A percentile compares a stretch with the other conserved stretches of the same genome.
phyloP scores from a whole-genome alignment of 2,888 invertebrate species.

The Diabrotica balteata region DNA sequence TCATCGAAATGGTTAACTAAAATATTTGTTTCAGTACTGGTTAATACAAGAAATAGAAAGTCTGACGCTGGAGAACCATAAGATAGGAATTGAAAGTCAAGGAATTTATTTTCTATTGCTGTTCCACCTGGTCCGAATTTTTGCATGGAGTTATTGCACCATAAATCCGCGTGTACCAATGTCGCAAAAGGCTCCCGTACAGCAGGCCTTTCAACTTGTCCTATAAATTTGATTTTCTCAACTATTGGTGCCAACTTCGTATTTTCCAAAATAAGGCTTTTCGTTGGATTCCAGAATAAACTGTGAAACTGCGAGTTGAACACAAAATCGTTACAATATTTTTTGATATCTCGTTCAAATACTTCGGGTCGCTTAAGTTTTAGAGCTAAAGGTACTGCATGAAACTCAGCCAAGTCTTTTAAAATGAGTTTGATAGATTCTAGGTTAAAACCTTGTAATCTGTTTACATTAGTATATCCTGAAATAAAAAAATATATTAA shows the following conservation, averaged over 20 bases:
- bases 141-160: conserved; percentile 68
- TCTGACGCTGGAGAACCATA: conserved; percentile 64
- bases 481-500: not conserved
- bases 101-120: conserved; percentile 56
- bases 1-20: conserved; percentile 58
- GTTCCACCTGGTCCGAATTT: conserved; percentile 48
- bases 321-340: conserved; percentile 38
- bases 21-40: conserved; percentile 60
- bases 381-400: conserved; percentile 64
- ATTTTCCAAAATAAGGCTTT: conserved; percentile 10
- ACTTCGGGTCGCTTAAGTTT: conserved; percentile 58
- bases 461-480: conserved; percentile 59
- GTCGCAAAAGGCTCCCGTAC: conserved; percentile 57
- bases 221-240: conserved; percentile 9
- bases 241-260: not conserved
- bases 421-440: conserved; percentile 60
- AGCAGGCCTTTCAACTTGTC: conserved; percentile 9
- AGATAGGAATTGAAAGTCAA: conserved; percentile 66
- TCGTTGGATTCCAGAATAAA: not conserved
- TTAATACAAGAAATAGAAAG: conserved; percentile 63
- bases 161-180: conserved; percentile 65
- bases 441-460: conserved; percentile 62
- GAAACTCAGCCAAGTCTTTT: conserved; percentile 63
- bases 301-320: not conserved
- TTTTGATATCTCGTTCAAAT: conserved; percentile 53